Base-by-base conservation (phyloP, 2,797 vertebrate genomes). In the Leucoraja ocellata region DNA sequence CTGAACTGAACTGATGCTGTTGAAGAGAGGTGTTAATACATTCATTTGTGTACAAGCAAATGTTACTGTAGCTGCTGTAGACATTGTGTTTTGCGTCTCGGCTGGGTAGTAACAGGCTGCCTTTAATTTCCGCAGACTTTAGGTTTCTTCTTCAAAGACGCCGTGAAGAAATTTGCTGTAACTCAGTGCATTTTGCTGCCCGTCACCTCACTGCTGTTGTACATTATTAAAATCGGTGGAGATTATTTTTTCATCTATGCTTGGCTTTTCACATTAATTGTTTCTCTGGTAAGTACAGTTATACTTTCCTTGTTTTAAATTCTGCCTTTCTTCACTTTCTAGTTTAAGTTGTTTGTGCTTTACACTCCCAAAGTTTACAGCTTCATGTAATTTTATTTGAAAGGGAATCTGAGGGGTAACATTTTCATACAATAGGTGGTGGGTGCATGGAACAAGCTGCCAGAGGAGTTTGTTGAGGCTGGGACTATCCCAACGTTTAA, bases 191-290 rank as follows among this genome's bases (percentile, higher is more conserved):
- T 99, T 95, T 97, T 99, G 94, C 96, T 99, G 94, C 99, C 98
- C 0, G 98, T 99, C 81, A 99, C 98, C 93, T 98, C 98, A 1
- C 97, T 99, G 94, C 97, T 99, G n/a, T 97, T 99, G 94, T 98
- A 99, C 96, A 99, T 99, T 95, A 99, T 99, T 95, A 99, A 99
- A 97, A 99, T 99, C 61, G 99, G 99, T 0, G 99, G 99, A 88
- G 99, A 99, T 95, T 99, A 99, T 96, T 99, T 99, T 95, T 99
- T 99, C 97, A 98, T 99, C 95, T 99, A 99, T 93, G 99, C 99
- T 94, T 99, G 99, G 99, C 97, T 99, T 93, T 99, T 99, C 94
- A 99, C 98, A 0, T 96, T 99, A 93, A 95, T 96, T 81, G 98
- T 99, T 93, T 99, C 98, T 95, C 96, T 99, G 98, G 99, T 99